A percentile compares a stretch with the other conserved stretches of the same genome.
phyloP scores from a whole-genome alignment of 2,888 invertebrate species.

The Drosophila ustulata region DNA sequence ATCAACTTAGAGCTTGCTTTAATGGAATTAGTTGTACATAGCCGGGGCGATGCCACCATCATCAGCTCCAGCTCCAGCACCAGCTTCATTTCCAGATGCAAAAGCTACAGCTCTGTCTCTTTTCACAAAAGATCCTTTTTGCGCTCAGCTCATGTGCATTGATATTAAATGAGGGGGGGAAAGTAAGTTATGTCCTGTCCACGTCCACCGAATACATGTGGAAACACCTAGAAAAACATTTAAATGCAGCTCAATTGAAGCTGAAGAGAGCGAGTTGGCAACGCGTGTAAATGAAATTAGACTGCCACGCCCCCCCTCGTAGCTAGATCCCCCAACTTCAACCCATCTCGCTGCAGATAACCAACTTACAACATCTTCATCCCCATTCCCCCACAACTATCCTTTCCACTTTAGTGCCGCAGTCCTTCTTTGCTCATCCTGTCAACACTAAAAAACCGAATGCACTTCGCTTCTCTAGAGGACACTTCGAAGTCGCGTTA shows the following conservation, averaged over 20 bases:
- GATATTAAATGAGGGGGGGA: not conserved
- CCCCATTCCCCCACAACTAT: not conserved
- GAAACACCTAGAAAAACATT: conserved; percentile 61
- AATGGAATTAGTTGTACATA: conserved; percentile 78
- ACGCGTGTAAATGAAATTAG: conserved; percentile 77
- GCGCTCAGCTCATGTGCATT: not conserved
- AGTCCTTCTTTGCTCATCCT: no score
- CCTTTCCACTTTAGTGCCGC: no score
- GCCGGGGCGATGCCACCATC: conserved; percentile 33
- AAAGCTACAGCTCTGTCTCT: conserved; percentile 15
- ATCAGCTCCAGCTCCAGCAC: conserved; percentile 7
- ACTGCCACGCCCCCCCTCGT: conserved; percentile 35
- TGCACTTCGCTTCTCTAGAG: no score
- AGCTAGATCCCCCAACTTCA: not conserved
- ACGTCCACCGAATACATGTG: not conserved
- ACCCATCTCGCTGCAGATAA: conserved; percentile 19
- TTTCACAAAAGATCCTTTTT: conserved; percentile 10
- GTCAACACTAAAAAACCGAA: no score
- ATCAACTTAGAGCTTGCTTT: conserved; percentile 81
- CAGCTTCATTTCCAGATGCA: conserved; percentile 30
- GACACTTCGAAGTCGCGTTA: no score
- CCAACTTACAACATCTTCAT: conserved; percentile 12
- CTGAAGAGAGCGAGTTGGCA: conserved; percentile 52
- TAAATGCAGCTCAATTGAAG: conserved; percentile 69
- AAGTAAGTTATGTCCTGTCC: not conserved